Percentiles rank a stretch among this genome's conserved stretches.
Evolutionary conservation across 2,113 vertebrate species (phyloP).

Genomic region (Siphamia tubifer): DNA sequence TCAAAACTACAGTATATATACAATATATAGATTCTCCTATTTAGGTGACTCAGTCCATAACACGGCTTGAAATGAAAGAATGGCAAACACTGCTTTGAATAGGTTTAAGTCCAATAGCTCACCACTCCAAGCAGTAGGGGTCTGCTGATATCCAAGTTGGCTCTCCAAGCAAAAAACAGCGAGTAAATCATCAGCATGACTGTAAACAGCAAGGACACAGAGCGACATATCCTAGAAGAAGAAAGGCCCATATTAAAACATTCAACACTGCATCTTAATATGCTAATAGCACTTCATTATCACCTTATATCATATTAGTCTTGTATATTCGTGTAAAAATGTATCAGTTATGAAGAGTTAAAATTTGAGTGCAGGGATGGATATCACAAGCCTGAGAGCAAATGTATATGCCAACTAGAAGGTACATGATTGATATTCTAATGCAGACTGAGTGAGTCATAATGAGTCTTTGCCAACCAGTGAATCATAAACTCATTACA

Average conservation of each 20-base stretch:
- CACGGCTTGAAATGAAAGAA: background rate
- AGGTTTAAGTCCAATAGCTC: slow-evolving; percentile 56
- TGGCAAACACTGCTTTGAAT: no score
- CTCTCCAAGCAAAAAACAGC: slow-evolving; percentile 96
- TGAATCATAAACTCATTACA: slow-evolving; percentile 70
- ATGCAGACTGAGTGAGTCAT: slow-evolving; percentile 64
- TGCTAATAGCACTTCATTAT: no score
- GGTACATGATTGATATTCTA: slow-evolving; percentile 62
- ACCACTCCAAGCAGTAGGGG: slow-evolving; percentile 95
- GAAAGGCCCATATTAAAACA: background rate
- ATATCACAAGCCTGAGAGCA: slow-evolving; percentile 31
- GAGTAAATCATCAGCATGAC: slow-evolving; percentile 90
- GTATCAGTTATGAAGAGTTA: slow-evolving; percentile 21
- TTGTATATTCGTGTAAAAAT: background rate
- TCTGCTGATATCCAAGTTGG: slow-evolving; percentile 93
- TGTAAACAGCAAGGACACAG: slow-evolving; percentile 83
- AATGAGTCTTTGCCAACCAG: slow-evolving; percentile 47
- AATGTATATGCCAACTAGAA: slow-evolving; percentile 31
- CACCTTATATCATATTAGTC: background rate
- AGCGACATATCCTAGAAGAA: slow-evolving; percentile 61
- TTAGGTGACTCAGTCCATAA: background rate
- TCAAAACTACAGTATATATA: background rate
- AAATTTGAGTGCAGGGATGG: slow-evolving; percentile 35
- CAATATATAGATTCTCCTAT: background rate
- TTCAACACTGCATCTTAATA: background rate